Conservation (phyloP, 1,140 invertebrate species). For the Drosophila kohkoa region DNA sequence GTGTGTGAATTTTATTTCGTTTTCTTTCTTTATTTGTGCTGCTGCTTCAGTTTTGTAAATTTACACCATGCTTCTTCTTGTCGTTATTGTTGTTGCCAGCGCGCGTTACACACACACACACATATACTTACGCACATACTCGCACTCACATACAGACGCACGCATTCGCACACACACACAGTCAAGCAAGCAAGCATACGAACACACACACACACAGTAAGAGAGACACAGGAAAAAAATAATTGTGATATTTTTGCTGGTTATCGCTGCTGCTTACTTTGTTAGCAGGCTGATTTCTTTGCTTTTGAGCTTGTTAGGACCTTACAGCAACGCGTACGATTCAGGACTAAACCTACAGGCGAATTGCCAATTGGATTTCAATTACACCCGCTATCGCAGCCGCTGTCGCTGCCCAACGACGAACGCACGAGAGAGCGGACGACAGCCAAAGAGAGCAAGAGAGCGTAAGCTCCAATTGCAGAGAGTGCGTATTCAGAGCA, state of each 20-base stretch:
- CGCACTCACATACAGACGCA: conserved; percentile 11
- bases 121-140: conserved; percentile 8
- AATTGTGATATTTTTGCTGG: conserved; percentile 12
- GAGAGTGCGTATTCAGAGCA: conserved; percentile 14
- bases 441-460: conserved; percentile 5
- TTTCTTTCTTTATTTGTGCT: conserved; percentile 31
- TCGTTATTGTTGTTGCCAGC: conserved; percentile 57
- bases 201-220: conserved; percentile 47
- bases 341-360: conserved; percentile 57
- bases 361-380: conserved; percentile 44
- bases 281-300: conserved; percentile 32
- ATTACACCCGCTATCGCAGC: conserved; percentile 22
- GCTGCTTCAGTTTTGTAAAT: conserved; percentile 44
- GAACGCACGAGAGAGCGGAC: not conserved
- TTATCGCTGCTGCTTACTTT: conserved; percentile 54
- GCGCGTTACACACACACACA: conserved; percentile 39
- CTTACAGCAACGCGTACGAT: conserved; percentile 59
- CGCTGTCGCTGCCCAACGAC: conserved; percentile 6
- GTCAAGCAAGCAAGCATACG: conserved; percentile 6
- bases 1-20: conserved; percentile 20
- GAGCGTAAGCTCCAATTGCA: conserved; percentile 2
- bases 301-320: conserved; percentile 36
- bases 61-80: conserved; percentile 41
- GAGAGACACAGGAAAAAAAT: conserved; percentile 69
- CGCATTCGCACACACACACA: conserved; percentile 14